A percentile compares a stretch with the other conserved stretches of the same genome.
Conservation (phyloP, 2,113 vertebrate genomes). For the Xyrauchen texanus region DNA sequence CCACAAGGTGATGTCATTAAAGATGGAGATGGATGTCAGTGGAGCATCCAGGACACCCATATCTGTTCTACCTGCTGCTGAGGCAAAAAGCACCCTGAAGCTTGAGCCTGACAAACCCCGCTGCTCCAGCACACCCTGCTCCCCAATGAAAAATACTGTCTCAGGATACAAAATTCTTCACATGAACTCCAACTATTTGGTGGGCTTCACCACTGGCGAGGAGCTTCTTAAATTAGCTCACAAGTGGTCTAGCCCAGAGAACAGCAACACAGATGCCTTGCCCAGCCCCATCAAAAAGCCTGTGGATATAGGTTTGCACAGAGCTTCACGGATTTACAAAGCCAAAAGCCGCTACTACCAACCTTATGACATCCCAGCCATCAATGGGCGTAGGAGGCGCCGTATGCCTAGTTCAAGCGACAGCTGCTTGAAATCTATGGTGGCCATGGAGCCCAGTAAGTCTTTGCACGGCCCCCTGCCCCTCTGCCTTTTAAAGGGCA, state of each 20-base stretch:
- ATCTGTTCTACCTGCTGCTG: constrained; percentile 81
- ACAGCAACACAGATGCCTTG: constrained; percentile 69
- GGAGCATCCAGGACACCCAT: constrained; percentile 81
- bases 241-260: constrained; percentile 80
- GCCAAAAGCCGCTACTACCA: constrained; percentile 88
- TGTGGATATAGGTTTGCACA: constrained; percentile 79
- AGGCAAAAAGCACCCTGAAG: constrained; percentile 76
- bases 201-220: constrained; percentile 93
- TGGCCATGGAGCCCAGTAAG: constrained; percentile 80
- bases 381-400: constrained; percentile 83
- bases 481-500: constrained; percentile 89
- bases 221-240: constrained; percentile 92
- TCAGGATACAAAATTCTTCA: constrained; percentile 94
- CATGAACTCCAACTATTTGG: constrained; percentile 96
- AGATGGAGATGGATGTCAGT: constrained; percentile 91
- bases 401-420: constrained; percentile 96
- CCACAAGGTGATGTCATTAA: constrained; percentile 71
- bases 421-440: constrained; percentile 80
- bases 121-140: constrained; percentile 93
- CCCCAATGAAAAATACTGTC: constrained; percentile 85
- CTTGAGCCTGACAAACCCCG: constrained; percentile 85
- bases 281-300: constrained; percentile 75
- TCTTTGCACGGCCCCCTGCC: constrained; percentile 84
- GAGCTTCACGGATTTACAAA: constrained; percentile 85
- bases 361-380: constrained; percentile 91